Evolutionary conservation across 92 coral and sea anemone genomes (phyloP).

Genomic region (Heteractis magnifica): DNA sequence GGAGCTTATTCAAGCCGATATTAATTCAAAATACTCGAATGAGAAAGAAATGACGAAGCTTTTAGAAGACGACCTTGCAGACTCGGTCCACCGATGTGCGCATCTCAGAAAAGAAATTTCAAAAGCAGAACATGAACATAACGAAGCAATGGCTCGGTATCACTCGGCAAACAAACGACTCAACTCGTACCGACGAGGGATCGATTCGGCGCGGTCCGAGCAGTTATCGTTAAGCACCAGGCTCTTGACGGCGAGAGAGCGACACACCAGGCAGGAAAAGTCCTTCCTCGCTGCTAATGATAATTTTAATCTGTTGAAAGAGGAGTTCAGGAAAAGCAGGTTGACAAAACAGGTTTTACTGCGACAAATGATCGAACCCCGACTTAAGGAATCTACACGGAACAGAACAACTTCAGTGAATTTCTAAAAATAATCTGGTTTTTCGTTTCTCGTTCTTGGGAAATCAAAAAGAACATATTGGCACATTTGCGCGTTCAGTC

Average conservation of each 20-base stretch:
- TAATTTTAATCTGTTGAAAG: slow-evolving; percentile 32
- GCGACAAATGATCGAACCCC: slow-evolving; percentile 49
- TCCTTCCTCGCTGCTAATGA: slow-evolving; percentile 26
- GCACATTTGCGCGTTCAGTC: neutral
- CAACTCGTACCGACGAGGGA: slow-evolving; percentile 27
- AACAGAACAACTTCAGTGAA: neutral
- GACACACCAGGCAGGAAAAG: slow-evolving; percentile 24
- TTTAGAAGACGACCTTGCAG: slow-evolving; percentile 44
- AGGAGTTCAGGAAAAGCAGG: slow-evolving; percentile 24
- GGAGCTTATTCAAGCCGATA: slow-evolving; percentile 46
- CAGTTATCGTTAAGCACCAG: slow-evolving; percentile 30
- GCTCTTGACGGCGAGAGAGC: slow-evolving; percentile 39
- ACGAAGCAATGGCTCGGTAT: slow-evolving; percentile 1
- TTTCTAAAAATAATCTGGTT: neutral
- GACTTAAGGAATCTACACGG: neutral
- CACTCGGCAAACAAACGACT: slow-evolving; percentile 24
- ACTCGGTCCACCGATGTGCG: slow-evolving; percentile 42
- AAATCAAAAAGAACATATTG: neutral
- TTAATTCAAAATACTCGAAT: slow-evolving; percentile 20
- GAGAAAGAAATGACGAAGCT: slow-evolving; percentile 43
- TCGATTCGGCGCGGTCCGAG: slow-evolving; percentile 43
- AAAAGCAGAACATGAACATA: slow-evolving; percentile 30
- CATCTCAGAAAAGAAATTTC: slow-evolving; percentile 56
- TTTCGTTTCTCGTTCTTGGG: neutral
- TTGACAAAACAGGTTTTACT: slow-evolving; percentile 36